Evolutionary conservation across 2,113 vertebrate species (phyloP).

Genomic region (Callithrix jacchus): DNA sequence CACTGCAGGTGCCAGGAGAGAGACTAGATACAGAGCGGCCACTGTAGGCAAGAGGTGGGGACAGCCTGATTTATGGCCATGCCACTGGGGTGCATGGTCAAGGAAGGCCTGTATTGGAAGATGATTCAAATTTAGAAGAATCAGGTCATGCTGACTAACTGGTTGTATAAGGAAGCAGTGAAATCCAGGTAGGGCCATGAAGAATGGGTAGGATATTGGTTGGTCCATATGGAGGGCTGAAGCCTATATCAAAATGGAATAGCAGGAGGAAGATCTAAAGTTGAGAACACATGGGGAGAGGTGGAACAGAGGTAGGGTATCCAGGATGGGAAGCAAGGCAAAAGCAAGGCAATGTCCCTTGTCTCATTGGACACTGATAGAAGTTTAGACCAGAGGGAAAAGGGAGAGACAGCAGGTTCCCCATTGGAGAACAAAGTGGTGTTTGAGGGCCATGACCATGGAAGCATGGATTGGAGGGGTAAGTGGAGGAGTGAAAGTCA

Average conservation of each 20-base stretch:
- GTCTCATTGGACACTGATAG: not conserved
- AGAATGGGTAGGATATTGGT: not conserved
- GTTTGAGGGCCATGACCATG: not conserved
- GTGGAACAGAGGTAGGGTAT: not conserved
- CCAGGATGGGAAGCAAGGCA: accelerated
- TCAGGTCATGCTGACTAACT: not conserved
- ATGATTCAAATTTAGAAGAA: not conserved
- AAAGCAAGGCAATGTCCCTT: too few relatives aligned
- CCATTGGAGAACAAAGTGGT: not conserved
- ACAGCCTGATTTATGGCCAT: too few relatives aligned
- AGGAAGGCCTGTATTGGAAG: not conserved
- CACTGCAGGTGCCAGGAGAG: too few relatives aligned
- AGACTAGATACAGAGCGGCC: accelerated
- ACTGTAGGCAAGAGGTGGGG: too few relatives aligned
- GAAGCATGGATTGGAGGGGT: too few relatives aligned
- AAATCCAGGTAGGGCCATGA: not conserved
- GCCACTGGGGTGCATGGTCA: too few relatives aligned
- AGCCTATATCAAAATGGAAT: not conserved
- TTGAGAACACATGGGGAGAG: not conserved
- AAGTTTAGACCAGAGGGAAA: not conserved
- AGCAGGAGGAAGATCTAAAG: not conserved
- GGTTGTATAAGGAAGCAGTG: too few relatives aligned
- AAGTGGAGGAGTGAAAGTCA: not conserved
- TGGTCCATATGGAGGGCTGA: not conserved
- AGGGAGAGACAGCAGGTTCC: not conserved